Evolutionary conservation across 2,888 invertebrate genomes (phyloP).

Genomic region (Aromia moschata): DNA sequence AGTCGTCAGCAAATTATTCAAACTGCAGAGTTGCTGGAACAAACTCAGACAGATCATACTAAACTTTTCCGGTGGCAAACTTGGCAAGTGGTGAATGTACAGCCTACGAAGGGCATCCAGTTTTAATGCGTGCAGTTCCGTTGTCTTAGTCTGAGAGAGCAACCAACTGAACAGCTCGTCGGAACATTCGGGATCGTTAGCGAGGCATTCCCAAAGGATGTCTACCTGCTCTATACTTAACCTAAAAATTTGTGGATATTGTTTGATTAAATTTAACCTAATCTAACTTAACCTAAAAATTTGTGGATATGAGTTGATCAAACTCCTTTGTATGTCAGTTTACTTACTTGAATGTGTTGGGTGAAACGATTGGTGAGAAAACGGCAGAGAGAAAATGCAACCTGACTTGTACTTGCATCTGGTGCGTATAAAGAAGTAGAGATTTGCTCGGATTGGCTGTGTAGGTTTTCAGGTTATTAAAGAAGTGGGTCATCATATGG

Average conservation of each 20-base stretch:
- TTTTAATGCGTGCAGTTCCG: conserved; percentile 90
- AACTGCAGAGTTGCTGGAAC: conserved; percentile 89
- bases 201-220: conserved; percentile 90
- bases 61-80: conserved; percentile 86
- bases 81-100: conserved; percentile 89
- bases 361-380: conserved; percentile 89
- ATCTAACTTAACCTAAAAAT: conserved; percentile 6
- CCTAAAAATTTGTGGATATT: conserved; percentile 64
- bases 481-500: conserved; percentile 92
- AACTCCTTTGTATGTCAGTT: background rate
- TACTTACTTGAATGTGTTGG: conserved; percentile 81
- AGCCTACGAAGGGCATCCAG: conserved; percentile 87
- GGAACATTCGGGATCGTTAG: conserved; percentile 84
- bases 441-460: conserved; percentile 62
- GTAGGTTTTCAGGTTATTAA: conserved; percentile 85
- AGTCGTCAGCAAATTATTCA: conserved; percentile 83
- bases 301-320: background rate
- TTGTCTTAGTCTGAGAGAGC: conserved; percentile 88
- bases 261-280: no score
- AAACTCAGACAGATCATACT: conserved; percentile 91
- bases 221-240: conserved; percentile 89
- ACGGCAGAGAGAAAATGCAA: conserved; percentile 92
- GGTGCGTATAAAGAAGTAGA: conserved; percentile 72
- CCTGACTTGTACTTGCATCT: conserved; percentile 90
- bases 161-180: conserved; percentile 96